These are phyloP conservation scores for Heteromormyrus szaboi DNA, from an alignment of 2,797 vertebrate species.

Conservation along the genomic window DNA sequence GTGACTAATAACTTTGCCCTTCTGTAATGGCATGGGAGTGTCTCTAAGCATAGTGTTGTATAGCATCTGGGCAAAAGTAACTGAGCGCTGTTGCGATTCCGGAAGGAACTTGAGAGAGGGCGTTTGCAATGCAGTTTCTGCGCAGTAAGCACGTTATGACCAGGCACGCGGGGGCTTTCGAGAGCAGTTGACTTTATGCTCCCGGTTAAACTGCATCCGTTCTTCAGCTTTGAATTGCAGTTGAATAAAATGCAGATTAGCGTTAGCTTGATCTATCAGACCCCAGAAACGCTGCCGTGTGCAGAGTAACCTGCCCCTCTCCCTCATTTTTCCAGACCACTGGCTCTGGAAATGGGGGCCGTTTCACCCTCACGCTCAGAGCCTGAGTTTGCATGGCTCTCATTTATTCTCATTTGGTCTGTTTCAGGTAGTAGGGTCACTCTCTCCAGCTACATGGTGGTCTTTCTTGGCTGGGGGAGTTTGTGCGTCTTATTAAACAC, in stretches of 20 bases:
- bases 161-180: background rate
- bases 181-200: background rate
- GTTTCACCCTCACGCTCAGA: background rate
- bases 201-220: background rate
- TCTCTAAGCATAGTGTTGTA: background rate
- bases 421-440: background rate
- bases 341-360: constrained; percentile 5
- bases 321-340: constrained; percentile 7
- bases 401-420: background rate
- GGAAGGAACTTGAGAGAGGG: background rate
- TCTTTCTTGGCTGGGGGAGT: background rate
- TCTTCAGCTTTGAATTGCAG: background rate
- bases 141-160: background rate
- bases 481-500: background rate
- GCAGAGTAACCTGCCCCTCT: background rate
- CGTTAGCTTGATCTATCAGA: background rate
- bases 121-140: background rate
- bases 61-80: background rate
- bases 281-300: background rate
- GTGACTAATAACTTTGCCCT: background rate
- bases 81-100: background rate
- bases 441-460: background rate
- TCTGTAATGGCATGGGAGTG: background rate
- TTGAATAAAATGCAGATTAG: background rate
- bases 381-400: background rate